Percentiles rank a stretch among this genome's conserved stretches.
Conservation (phyloP, 2,797 vertebrate species). For the Sitta carolinensis region DNA sequence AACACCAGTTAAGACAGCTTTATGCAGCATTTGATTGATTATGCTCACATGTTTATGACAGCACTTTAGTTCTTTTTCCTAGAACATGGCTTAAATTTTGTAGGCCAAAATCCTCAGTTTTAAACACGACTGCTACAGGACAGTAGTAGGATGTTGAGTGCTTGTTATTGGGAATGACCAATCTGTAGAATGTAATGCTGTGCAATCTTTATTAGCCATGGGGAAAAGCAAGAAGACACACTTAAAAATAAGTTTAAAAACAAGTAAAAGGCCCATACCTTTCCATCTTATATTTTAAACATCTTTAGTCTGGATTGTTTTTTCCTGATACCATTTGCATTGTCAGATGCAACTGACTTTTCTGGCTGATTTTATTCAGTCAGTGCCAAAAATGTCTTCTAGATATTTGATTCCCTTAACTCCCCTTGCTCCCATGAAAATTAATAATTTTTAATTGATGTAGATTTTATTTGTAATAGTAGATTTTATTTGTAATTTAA, state of each 20-base stretch:
- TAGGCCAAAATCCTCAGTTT: not conserved
- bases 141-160: not conserved
- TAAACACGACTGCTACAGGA: not conserved
- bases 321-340: not conserved
- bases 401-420: not conserved
- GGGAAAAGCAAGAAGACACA: not conserved
- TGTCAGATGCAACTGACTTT: not conserved
- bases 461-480: not conserved
- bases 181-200: not conserved
- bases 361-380: not conserved
- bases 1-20: not conserved
- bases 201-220: not conserved
- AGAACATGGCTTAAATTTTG: not conserved
- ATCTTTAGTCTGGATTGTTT: not conserved
- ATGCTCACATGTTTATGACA: not conserved
- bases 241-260: not conserved
- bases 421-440: not conserved
- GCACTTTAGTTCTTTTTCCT: not conserved
- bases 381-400: not conserved
- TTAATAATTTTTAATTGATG: not conserved
- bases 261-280: not conserved
- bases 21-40: not conserved
- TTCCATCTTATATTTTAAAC: not conserved
- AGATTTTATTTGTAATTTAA: too few relatives aligned
- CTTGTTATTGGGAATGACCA: not conserved